These are phyloP conservation scores for Ditylenchus weischeri DNA, from an alignment of 2,888 invertebrate species.

Conservation along the genomic window DNA sequence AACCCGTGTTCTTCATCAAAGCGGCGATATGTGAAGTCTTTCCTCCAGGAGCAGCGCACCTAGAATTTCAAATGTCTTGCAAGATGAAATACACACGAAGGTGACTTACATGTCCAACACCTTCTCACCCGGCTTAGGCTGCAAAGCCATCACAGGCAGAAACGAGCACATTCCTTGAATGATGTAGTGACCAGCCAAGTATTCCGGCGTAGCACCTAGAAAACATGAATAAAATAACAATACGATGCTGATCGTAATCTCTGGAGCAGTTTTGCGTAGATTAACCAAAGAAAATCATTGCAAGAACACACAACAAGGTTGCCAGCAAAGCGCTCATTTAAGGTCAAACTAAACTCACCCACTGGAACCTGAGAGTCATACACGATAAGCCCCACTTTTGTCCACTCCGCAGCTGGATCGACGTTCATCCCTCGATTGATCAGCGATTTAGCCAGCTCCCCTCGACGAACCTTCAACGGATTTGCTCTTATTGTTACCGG, in stretches of 20 bases:
- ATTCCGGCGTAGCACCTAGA: slow-evolving; percentile 86
- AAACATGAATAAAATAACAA: not conserved
- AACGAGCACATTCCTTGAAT: slow-evolving; percentile 85
- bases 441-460: slow-evolving; percentile 68
- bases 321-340: too few relatives aligned
- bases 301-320: not conserved
- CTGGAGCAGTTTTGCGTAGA: too few relatives aligned
- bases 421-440: slow-evolving; percentile 95
- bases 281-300: too few relatives aligned
- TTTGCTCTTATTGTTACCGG: slow-evolving; percentile 94
- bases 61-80: slow-evolving; percentile 54
- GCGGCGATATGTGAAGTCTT: slow-evolving; percentile 95
- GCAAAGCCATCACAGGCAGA: slow-evolving; percentile 93
- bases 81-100: too few relatives aligned
- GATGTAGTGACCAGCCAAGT: slow-evolving; percentile 94
- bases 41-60: slow-evolving; percentile 97
- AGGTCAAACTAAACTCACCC: slow-evolving; percentile 64
- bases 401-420: slow-evolving; percentile 97
- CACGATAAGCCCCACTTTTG: slow-evolving; percentile 91
- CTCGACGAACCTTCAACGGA: slow-evolving; percentile 74
- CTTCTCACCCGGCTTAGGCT: slow-evolving; percentile 76
- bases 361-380: slow-evolving; percentile 93
- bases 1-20: slow-evolving; percentile 88
- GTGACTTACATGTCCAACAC: slow-evolving; percentile 18
- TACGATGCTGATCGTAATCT: not conserved